These are phyloP conservation scores for Apocrypta bakeri DNA, from an alignment of 1,140 invertebrate genomes.

Conservation along the genomic window DNA sequence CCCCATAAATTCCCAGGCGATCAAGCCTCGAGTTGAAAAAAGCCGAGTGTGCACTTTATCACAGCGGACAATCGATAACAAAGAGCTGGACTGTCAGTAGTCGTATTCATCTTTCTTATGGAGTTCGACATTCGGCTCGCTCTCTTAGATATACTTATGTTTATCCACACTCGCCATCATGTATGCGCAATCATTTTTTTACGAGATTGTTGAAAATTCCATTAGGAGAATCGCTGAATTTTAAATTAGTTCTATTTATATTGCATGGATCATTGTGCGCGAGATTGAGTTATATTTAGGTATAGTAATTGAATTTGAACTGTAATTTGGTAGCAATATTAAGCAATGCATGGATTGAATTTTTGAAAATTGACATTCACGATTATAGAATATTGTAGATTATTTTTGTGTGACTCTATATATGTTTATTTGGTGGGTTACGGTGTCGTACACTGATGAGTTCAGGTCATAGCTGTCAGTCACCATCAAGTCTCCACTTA, in stretches of 20 bases:
- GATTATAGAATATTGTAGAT: neutral
- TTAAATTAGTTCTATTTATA: neutral
- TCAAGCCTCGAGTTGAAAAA: neutral
- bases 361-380: neutral
- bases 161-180: neutral
- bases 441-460: neutral
- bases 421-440: neutral
- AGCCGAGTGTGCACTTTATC: neutral
- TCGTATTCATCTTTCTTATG: neutral
- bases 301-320: neutral
- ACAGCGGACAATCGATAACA: neutral
- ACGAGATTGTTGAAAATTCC: too few relatives aligned
- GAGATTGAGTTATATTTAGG: neutral
- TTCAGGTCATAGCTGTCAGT: constrained; percentile 12
- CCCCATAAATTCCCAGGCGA: neutral
- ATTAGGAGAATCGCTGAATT: too few relatives aligned
- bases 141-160: neutral
- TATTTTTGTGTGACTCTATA: neutral
- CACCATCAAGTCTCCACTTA: neutral
- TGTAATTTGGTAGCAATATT: neutral
- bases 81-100: neutral
- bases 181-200: too few relatives aligned
- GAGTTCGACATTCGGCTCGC: neutral
- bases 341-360: neutral
- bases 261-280: too few relatives aligned